Base-by-base conservation (phyloP, 1,140 invertebrate species). In the Drosophila lini region DNA sequence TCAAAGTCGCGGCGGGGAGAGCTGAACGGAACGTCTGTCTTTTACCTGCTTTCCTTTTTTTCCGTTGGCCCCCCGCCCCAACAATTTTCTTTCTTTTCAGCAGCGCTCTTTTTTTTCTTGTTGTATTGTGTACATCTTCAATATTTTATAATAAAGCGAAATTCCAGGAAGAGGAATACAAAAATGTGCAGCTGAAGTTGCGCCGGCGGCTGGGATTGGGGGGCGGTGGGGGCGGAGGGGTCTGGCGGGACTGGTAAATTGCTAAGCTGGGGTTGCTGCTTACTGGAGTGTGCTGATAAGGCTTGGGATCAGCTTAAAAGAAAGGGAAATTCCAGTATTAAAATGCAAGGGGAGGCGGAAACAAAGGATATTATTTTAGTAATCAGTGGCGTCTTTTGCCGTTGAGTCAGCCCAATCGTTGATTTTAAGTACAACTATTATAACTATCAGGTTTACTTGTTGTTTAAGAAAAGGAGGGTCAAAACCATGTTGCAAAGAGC, bases 281-380 rank as follows among this genome's bases (percentile, higher is more conserved):
- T 53, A 78, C 70, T 76, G 71, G 81, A 60, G 53, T 84, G 78
- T 84, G 77, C 73, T 85, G 74, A 84, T 84, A 84, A 81, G 63
- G 44, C 62, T 52, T 32, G 40, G 44, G 45, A 69, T 60, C 32
- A 69, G 73, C 77, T 80, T 67, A 73, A 64, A 44, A 81, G 56
- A 56, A 69, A 69, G 56, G 67, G 55, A 73, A 73, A 73, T 71
- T 71, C 25, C 28, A 38, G 67, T 22, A 59, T 73, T 71, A 59
- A 59, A 59, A 71, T 38, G 15, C 11, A 22, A 38, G 41, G 10
- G 1, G 25, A 32, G 25, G 15, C 41, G n/a, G n/a, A 15, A 38
- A 41, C 52, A 48, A 31, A 50, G 36, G 15, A 48, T 48, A 57
- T 48, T 71, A 36, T 71, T 59, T 60, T 50, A 42, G 44, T 40